Conservation (phyloP, 2,113 vertebrate species). For the Pungitius pungitius region DNA sequence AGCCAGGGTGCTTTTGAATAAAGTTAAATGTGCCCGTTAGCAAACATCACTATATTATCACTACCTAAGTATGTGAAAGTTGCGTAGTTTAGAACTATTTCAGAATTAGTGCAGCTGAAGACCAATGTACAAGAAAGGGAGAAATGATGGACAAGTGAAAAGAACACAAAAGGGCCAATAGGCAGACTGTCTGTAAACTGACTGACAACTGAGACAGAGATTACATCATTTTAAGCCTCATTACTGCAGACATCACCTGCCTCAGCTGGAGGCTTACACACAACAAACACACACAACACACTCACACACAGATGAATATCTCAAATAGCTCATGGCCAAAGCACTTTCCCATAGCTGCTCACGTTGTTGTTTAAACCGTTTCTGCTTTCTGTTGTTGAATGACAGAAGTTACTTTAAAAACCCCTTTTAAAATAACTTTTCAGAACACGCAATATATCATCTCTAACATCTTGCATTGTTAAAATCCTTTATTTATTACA, state of each 20-base stretch:
- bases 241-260: slow-evolving; percentile 53
- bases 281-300: slow-evolving; percentile 17
- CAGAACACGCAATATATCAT: too few species aligned
- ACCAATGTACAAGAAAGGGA: not conserved
- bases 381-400: not conserved
- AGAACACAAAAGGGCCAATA: slow-evolving; percentile 2
- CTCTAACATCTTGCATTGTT: too few species aligned
- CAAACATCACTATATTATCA: too few species aligned
- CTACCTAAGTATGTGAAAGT: not conserved
- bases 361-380: not conserved
- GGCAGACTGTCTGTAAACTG: slow-evolving; percentile 23
- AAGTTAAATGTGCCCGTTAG: too few species aligned
- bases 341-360: slow-evolving; percentile 31
- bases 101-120: not conserved
- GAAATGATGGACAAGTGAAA: not conserved
- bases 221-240: slow-evolving; percentile 49
- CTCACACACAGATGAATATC: slow-evolving; percentile 44
- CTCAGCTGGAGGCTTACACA: slow-evolving; percentile 30
- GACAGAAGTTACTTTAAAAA: not conserved
- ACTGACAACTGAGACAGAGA: slow-evolving; percentile 51
- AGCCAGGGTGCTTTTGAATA: too few species aligned
- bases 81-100: not conserved
- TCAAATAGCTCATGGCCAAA: slow-evolving; percentile 31
- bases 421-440: not conserved
- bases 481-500: too few species aligned